phyloP scores from a whole-genome alignment of 2,797 vertebrate genomes.

The Helarctos malayanus region DNA sequence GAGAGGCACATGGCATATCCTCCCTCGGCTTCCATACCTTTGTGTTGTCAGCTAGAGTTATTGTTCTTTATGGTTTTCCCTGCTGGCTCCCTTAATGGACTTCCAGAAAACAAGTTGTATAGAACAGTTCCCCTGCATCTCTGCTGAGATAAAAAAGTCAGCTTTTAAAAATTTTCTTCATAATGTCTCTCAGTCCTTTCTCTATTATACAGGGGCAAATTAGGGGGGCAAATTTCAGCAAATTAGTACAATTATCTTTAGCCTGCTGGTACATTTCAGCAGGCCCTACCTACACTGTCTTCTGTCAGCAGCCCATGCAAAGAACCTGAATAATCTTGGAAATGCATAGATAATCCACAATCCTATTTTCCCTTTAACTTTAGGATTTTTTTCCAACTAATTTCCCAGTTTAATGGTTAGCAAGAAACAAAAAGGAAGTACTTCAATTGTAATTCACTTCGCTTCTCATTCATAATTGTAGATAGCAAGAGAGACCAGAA shows the following conservation, averaged over 20 bases:
- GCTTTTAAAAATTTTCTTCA: slow-evolving; percentile 56
- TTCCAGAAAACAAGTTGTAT: slow-evolving; percentile 50
- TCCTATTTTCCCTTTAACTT: slow-evolving; percentile 24
- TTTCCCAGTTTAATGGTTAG: slow-evolving; percentile 48
- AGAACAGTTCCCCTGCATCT: slow-evolving; percentile 12
- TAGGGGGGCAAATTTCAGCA: slow-evolving; percentile 44
- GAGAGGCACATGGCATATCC: slow-evolving; percentile 4
- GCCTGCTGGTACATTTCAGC: slow-evolving; percentile 52
- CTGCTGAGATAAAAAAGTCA: slow-evolving; percentile 58
- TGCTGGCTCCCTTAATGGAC: slow-evolving; percentile 41
- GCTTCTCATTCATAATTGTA: slow-evolving; percentile 48
- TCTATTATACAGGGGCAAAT: slow-evolving; percentile 5
- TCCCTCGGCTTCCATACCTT: slow-evolving; percentile 47
- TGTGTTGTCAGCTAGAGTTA: slow-evolving; percentile 55
- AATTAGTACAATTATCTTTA: slow-evolving; percentile 64
- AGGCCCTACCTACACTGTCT: neutral
- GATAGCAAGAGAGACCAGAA: neutral
- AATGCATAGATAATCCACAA: slow-evolving; percentile 24
- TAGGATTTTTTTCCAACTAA: neutral
- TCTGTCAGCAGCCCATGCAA: slow-evolving; percentile 6
- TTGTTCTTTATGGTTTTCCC: slow-evolving; percentile 57
- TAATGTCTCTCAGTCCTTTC: slow-evolving; percentile 51
- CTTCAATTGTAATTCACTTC: slow-evolving; percentile 49
- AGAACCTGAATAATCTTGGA: slow-evolving; percentile 37
- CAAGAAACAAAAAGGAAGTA: slow-evolving; percentile 17